Conservation (phyloP, 2,888 invertebrate genomes). For the Ormyrus nitidulus region DNA sequence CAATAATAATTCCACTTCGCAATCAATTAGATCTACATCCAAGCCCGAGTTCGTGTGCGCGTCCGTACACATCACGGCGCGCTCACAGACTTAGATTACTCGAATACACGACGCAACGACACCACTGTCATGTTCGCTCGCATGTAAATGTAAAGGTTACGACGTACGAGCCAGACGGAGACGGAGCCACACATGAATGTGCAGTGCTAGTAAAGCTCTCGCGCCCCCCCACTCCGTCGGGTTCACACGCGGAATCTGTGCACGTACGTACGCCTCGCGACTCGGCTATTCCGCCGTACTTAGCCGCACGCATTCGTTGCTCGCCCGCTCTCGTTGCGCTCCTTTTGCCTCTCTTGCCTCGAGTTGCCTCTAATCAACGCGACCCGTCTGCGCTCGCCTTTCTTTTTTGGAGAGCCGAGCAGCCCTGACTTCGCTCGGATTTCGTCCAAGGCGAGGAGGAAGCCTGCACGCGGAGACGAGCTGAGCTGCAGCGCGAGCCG, state of each 20-base stretch:
- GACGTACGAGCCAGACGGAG: constrained; percentile 3
- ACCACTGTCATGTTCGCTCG: not conserved
- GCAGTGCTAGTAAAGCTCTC: not conserved
- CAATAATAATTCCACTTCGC: no score
- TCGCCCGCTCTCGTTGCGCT: not conserved
- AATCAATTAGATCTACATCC: no score
- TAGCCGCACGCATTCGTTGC: constrained; percentile 16
- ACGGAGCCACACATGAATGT: not conserved
- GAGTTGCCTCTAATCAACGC: no score
- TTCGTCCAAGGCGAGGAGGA: no score
- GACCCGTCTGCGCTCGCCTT: no score
- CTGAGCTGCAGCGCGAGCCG: not conserved
- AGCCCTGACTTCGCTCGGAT: no score
- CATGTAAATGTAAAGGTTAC: constrained; percentile 10
- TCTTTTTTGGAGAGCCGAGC: no score
- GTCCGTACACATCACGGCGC: not conserved
- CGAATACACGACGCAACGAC: no score
- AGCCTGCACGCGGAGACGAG: no score
- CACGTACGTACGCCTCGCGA: constrained; percentile 19
- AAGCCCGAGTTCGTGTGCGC: no score
- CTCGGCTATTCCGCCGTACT: constrained; percentile 17
- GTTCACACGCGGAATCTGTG: constrained; percentile 30
- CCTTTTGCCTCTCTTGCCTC: not conserved
- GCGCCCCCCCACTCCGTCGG: constrained; percentile 5
- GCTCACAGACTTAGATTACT: no score